Percentiles rank a stretch among this genome's conserved stretches.
These are phyloP conservation scores for Diabrotica balteata DNA, from an alignment of 2,888 invertebrate genomes.

Conservation along the genomic window DNA sequence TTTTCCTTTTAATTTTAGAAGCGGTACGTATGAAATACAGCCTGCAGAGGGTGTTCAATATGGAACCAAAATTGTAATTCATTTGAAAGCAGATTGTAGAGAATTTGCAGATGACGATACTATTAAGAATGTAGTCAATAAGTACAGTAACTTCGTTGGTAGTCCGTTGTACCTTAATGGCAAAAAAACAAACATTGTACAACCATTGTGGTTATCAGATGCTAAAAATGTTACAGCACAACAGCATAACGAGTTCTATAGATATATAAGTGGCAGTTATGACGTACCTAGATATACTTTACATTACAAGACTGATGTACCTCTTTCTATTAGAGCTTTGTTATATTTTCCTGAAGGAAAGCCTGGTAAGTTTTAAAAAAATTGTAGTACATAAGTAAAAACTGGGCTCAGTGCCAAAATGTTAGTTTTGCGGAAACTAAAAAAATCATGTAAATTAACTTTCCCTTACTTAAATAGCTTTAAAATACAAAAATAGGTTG, in stretches of 20 bases:
- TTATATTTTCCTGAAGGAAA: slow-evolving; percentile 93
- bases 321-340: slow-evolving; percentile 87
- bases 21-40: slow-evolving; percentile 88
- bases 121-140: slow-evolving; percentile 86
- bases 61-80: slow-evolving; percentile 93
- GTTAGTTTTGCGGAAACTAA: no score
- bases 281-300: slow-evolving; percentile 89
- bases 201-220: slow-evolving; percentile 94
- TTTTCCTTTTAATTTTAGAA: slow-evolving; percentile 61
- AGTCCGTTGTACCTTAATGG: slow-evolving; percentile 92
- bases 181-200: slow-evolving; percentile 83
- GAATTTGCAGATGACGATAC: slow-evolving; percentile 89
- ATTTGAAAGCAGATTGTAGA: slow-evolving; percentile 86
- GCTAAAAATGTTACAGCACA: slow-evolving; percentile 84
- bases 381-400: no score
- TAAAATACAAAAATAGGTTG: no score
- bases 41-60: slow-evolving; percentile 82
- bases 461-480: no score
- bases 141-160: slow-evolving; percentile 97
- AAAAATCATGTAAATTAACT: no score
- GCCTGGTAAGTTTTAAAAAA: slow-evolving; percentile 51
- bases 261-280: slow-evolving; percentile 84
- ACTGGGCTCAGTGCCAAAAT: no score
- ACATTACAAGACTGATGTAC: slow-evolving; percentile 93
- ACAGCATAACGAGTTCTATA: slow-evolving; percentile 92